These are phyloP conservation scores for Drosophila truncata DNA, from an alignment of 1,140 invertebrate genomes.

Conservation along the genomic window DNA sequence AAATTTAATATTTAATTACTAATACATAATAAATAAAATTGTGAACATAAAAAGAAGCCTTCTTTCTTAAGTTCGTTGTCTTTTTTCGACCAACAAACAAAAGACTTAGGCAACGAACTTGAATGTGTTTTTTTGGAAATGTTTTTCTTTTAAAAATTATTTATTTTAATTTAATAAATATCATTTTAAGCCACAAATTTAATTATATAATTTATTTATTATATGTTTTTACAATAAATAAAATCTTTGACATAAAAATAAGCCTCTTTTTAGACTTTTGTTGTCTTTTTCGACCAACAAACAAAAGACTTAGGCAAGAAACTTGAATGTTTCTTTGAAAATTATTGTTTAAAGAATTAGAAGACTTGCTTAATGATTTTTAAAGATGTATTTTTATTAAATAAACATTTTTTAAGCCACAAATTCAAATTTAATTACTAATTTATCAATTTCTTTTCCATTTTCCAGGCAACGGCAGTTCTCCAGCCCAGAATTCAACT, in stretches of 20 bases:
- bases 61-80: no score
- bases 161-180: no score
- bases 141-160: no score
- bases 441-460: background rate
- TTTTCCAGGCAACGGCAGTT: conserved; percentile 85
- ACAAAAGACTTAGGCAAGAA: conserved; percentile 68
- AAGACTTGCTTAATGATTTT: conserved; percentile 3
- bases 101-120: conserved; percentile 80
- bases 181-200: no score
- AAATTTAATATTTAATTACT: no score
- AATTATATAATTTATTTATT: no score
- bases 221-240: background rate
- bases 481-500: conserved; percentile 85
- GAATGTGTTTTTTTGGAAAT: no score
- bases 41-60: no score
- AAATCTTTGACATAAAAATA: background rate
- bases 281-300: conserved; percentile 12
- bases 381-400: background rate
- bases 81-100: no score
- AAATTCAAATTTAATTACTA: conserved; percentile 18
- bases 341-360: background rate
- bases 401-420: background rate
- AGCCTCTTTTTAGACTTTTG: background rate
- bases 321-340: conserved; percentile 53
- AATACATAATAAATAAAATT: no score